These are phyloP conservation scores for Megathymus violae DNA, from an alignment of 1,140 invertebrate genomes.

Conservation along the genomic window DNA sequence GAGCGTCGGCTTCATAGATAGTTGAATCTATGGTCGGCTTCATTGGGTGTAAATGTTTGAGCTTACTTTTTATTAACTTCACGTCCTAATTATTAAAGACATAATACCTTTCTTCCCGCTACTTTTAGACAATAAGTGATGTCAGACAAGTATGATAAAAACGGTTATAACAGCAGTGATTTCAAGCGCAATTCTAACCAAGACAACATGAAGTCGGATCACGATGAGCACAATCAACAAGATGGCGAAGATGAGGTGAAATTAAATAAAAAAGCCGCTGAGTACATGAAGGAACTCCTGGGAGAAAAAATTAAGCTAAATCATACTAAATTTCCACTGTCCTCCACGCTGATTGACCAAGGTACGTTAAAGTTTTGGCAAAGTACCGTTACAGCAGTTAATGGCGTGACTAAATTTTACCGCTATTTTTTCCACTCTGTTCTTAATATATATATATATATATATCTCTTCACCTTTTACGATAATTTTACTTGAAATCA, in stretches of 20 bases:
- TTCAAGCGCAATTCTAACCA: slow-evolving; percentile 82
- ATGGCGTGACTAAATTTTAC: slow-evolving; percentile 13
- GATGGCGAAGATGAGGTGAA: slow-evolving; percentile 81
- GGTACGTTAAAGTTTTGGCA: slow-evolving; percentile 79
- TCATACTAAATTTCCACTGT: slow-evolving; percentile 87
- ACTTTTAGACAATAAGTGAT: slow-evolving; percentile 44
- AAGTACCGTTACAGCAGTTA: slow-evolving; percentile 17
- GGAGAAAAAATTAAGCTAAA: slow-evolving; percentile 90
- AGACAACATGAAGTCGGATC: slow-evolving; percentile 44
- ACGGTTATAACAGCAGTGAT: slow-evolving; percentile 83
- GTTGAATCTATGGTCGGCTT: neutral
- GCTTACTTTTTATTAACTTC: neutral
- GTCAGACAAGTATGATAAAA: slow-evolving; percentile 72
- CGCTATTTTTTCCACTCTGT: slow-evolving; percentile 4
- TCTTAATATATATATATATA: neutral
- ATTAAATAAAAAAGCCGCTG: slow-evolving; percentile 87
- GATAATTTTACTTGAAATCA: too few species aligned
- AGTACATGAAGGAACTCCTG: slow-evolving; percentile 90
- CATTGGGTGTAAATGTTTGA: neutral
- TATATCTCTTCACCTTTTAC: too few species aligned
- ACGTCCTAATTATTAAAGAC: neutral
- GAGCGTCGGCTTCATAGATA: too few species aligned
- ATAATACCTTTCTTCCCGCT: neutral
- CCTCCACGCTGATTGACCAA: slow-evolving; percentile 88
- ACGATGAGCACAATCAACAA: slow-evolving; percentile 61